Evolutionary conservation across 2,113 vertebrate species (phyloP).

Genomic region (Mungos mungo): DNA sequence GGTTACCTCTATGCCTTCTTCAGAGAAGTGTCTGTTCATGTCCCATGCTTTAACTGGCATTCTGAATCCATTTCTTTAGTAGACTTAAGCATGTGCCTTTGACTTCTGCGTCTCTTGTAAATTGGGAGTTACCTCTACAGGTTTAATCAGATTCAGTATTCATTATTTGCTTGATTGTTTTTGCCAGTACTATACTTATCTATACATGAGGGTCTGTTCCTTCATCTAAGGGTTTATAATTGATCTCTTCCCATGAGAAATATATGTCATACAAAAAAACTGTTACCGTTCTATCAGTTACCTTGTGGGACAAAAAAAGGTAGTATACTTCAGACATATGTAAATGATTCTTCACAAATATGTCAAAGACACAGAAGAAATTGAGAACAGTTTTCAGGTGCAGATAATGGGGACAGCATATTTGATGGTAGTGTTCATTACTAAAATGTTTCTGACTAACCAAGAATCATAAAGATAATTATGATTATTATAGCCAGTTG

Average conservation of each 20-base stretch:
- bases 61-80: not conserved
- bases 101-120: not conserved
- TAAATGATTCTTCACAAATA: not conserved
- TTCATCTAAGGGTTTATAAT: not conserved
- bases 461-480: not conserved
- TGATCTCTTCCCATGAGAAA: not conserved
- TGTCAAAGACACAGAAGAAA: not conserved
- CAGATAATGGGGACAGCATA: not conserved
- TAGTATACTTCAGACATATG: not conserved
- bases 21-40: not conserved
- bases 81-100: not conserved
- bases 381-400: not conserved
- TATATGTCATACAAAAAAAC: not conserved
- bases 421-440: not conserved
- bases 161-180: not conserved
- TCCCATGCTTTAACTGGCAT: not conserved
- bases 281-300: not conserved
- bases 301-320: not conserved
- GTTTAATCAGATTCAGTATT: not conserved
- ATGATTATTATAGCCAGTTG: not conserved
- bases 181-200: not conserved
- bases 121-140: not conserved
- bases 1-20: not conserved
- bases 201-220: not conserved
- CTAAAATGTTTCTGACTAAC: not conserved